These are phyloP conservation scores for Saccopteryx leptura DNA, from an alignment of 2,113 vertebrate genomes.

Conservation along the genomic window DNA sequence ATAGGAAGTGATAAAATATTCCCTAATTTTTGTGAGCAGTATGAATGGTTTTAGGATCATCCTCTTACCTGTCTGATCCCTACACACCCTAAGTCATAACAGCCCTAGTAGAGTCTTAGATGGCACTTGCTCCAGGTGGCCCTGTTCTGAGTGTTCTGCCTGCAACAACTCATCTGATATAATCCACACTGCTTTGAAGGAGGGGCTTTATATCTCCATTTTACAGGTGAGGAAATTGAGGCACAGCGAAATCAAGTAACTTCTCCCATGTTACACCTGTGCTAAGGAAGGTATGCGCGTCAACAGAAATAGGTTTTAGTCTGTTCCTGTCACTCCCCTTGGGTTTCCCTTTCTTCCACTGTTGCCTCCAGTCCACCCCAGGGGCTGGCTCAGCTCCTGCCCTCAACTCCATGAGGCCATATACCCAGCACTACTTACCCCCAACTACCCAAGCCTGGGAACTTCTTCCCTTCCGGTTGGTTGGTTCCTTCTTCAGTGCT, in stretches of 20 bases:
- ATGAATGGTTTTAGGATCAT: neutral
- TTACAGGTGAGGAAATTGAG: constrained; percentile 36
- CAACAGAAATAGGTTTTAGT: neutral
- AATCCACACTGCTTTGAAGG: neutral
- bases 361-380: neutral
- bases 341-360: neutral
- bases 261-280: neutral
- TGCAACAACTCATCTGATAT: neutral
- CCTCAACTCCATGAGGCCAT: neutral
- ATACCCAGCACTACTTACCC: neutral
- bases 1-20: too few relatives aligned
- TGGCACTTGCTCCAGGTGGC: neutral
- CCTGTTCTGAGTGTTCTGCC: neutral
- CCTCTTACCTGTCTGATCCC: neutral
- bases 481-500: neutral
- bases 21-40: too few relatives aligned
- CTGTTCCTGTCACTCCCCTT: neutral
- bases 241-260: neutral
- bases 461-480: neutral
- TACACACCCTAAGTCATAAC: neutral
- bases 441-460: neutral
- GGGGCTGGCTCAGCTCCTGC: neutral
- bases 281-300: neutral
- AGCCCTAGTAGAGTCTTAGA: neutral
- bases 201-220: neutral